phyloP scores from a whole-genome alignment of 92 coral and sea anemone genomes.

The Scolanthus callimorphus region DNA sequence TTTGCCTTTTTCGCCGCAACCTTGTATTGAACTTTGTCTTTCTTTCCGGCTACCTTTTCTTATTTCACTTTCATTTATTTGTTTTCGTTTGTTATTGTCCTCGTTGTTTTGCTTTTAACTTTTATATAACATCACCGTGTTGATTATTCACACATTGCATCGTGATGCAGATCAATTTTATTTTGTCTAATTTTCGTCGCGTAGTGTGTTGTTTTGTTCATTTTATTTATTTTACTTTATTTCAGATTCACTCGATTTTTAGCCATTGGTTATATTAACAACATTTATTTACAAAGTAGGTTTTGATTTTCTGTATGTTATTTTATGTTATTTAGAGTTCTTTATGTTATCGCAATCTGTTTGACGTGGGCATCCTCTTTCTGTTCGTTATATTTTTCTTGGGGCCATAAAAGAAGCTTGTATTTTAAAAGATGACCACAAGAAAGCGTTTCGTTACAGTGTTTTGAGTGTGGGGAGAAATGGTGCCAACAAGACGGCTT shows the following conservation, averaged over 20 bases:
- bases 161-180: no score
- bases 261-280: slow-evolving; percentile 9
- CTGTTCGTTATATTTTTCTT: no score
- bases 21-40: no score
- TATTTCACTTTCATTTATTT: neutral
- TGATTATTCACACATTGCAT: neutral
- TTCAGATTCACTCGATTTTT: slow-evolving; percentile 41
- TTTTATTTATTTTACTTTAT: slow-evolving; percentile 1
- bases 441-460: neutral
- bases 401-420: neutral
- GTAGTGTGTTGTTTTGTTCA: neutral
- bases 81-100: neutral
- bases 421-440: neutral
- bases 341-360: no score
- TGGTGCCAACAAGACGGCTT: neutral
- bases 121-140: neutral
- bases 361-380: neutral
- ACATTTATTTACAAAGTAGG: slow-evolving; percentile 22
- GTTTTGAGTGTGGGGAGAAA: neutral
- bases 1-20: no score
- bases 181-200: neutral
- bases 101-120: neutral
- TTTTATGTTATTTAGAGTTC: no score
- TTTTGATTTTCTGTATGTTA: slow-evolving; percentile 2
- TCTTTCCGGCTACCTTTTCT: neutral